Percentiles rank a stretch among this genome's conserved stretches.
phyloP scores from a whole-genome alignment of 2,797 vertebrate species.

The Pygocentrus nattereri region DNA sequence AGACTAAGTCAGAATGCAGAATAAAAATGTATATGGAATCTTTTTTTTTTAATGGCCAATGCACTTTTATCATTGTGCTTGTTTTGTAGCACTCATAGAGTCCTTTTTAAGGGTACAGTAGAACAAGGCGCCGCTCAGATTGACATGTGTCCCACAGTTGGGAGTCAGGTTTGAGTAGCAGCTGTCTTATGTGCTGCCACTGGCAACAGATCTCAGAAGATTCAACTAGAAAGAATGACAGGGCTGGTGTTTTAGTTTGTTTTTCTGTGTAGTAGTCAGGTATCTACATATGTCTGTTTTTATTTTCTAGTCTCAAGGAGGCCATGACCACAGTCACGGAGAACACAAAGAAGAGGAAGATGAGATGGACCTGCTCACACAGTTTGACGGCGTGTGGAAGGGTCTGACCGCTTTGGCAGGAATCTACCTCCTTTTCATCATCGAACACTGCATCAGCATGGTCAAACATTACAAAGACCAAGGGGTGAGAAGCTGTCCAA shows the following conservation, averaged over 20 bases:
- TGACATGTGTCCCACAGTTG: neutral
- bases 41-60: no score
- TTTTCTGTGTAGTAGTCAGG: neutral
- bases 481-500: constrained; percentile 74
- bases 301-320: constrained; percentile 84
- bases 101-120: neutral
- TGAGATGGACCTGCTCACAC: constrained; percentile 71
- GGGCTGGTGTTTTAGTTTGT: neutral
- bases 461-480: constrained; percentile 93
- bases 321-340: constrained; percentile 85
- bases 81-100: no score
- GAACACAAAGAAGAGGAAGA: constrained; percentile 43
- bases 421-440: constrained; percentile 97
- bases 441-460: constrained; percentile 96
- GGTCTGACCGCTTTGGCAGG: constrained; percentile 93
- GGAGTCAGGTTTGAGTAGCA: neutral
- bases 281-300: neutral
- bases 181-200: neutral
- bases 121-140: neutral
- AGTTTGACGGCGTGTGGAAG: constrained; percentile 93
- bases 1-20: no score
- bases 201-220: neutral
- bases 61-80: no score
- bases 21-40: no score
- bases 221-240: neutral